Base-by-base conservation (phyloP, 1,140 invertebrate species). In the Bombus affinis region DNA sequence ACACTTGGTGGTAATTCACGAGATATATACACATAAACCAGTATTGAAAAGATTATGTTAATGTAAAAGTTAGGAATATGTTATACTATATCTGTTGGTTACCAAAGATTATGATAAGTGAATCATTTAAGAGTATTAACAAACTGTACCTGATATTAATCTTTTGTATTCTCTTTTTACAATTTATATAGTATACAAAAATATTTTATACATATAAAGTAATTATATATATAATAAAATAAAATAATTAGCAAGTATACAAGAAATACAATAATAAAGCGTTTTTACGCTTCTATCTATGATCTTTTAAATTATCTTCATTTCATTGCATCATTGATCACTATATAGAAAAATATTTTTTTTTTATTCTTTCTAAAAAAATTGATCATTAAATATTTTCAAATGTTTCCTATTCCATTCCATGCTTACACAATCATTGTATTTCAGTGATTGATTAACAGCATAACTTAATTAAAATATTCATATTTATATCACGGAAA, bases 241-340 rank as follows among this genome's bases (percentile, higher is more conserved):
- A 68, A 68, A 68, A 68, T 83, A 83, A 66, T 68, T 72, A 78
- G 78, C 10, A n/a, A n/a, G 13, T 39, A 79, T 72, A 15, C 39
- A n/a, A 53, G 35, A 28, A 68, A 74, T 81, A 53, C 81, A 65
- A 81, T 15, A 85, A 81, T 81, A 81, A 81, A 68, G 84, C 79
- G 84, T 85, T 85, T 68, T 53, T 22, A 15, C 78, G 79, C 70
- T 75, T 74, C 13, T 39, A 66, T 68, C 28, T 68, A 68, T 81
- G 35, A 74, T 85, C 44, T 68, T 68, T 47, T 28, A n/a, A 81
- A 81, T 81, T 81, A 25, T 81, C 74, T 62, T 74, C 57, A 53
- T 85, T 80, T 44, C 44, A 79, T 71, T 22, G 37, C 57, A 74
- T 77, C 73, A 68, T 57, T 42, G 39, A 35, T 82, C 73, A 68